Conservation (phyloP, 1,140 invertebrate genomes). For the Tetranychus cinnabarinus region DNA sequence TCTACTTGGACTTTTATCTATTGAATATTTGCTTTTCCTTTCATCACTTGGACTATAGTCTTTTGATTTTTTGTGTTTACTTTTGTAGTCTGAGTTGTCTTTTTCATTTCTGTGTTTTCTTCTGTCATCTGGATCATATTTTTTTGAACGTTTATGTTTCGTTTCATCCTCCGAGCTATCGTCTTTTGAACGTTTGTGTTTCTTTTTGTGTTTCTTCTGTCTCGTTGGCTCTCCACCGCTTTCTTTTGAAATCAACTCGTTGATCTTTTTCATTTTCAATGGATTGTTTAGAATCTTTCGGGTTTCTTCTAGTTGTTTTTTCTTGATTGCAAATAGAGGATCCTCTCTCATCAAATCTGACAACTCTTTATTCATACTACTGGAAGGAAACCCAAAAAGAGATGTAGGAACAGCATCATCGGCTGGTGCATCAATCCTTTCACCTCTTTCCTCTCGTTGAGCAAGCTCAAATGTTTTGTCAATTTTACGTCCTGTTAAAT, state of each 20-base stretch:
- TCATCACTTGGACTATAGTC: no score
- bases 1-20: no score
- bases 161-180: not conserved
- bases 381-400: conserved; percentile 29
- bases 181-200: not conserved
- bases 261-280: conserved; percentile 57
- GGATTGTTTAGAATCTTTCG: conserved; percentile 62
- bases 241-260: conserved; percentile 33
- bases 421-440: conserved; percentile 4
- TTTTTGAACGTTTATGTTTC: not conserved
- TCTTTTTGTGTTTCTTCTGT: not conserved
- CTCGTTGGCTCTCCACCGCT: not conserved
- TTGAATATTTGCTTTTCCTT: no score
- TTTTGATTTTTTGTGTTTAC: not conserved
- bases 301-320: conserved; percentile 54
- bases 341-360: conserved; percentile 45
- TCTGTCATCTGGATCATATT: not conserved
- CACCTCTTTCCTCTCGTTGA: conserved; percentile 29
- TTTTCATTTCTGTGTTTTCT: not conserved
- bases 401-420: conserved; percentile 38
- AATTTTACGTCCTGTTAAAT: conserved; percentile 59
- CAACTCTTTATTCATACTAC: not conserved
- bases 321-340: conserved; percentile 58
- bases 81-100: not conserved
- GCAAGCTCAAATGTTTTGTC: conserved; percentile 56